phyloP scores from a whole-genome alignment of 2,888 invertebrate genomes.

The Zootermopsis nevadensis region DNA sequence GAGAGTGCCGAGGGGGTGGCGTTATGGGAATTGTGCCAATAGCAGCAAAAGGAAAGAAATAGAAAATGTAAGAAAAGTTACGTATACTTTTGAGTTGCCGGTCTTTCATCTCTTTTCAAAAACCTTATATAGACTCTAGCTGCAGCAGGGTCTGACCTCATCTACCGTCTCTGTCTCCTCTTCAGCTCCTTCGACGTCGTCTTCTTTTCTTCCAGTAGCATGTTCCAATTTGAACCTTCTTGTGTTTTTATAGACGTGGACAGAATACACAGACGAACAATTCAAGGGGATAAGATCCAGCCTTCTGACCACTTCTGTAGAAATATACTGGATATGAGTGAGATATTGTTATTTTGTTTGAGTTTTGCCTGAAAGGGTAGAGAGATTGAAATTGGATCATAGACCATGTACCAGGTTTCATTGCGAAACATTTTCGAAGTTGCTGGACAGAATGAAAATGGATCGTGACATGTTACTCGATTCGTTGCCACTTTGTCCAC shows the following conservation, averaged over 20 bases:
- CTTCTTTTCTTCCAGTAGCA: constrained; percentile 32
- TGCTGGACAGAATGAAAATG: constrained; percentile 26
- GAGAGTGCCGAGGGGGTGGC: neutral
- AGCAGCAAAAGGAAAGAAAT: neutral
- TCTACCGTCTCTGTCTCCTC: neutral
- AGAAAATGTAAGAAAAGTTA: constrained; percentile 18
- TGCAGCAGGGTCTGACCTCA: neutral
- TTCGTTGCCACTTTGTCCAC: neutral
- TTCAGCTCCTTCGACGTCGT: neutral
- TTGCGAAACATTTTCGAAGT: constrained; percentile 14
- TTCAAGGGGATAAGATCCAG: neutral
- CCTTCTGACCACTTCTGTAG: neutral
- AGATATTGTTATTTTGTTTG: constrained; percentile 35
- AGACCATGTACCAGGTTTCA: neutral
- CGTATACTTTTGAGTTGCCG: constrained; percentile 30
- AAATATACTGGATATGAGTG: constrained; percentile 24
- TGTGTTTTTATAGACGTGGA: constrained; percentile 48
- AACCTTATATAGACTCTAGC: constrained; percentile 37
- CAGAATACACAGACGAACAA: constrained; percentile 40
- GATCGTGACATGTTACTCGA: neutral
- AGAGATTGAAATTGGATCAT: constrained; percentile 22
- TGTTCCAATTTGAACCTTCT: constrained; percentile 48
- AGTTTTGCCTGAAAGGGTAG: constrained; percentile 26
- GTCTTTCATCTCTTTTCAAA: constrained; percentile 41
- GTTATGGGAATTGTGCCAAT: constrained; percentile 21